Evolutionary conservation across 2,113 vertebrate species (phyloP), one percentile per base, ranked within the genome.

Genomic region (Ardeotis arabs): DNA sequence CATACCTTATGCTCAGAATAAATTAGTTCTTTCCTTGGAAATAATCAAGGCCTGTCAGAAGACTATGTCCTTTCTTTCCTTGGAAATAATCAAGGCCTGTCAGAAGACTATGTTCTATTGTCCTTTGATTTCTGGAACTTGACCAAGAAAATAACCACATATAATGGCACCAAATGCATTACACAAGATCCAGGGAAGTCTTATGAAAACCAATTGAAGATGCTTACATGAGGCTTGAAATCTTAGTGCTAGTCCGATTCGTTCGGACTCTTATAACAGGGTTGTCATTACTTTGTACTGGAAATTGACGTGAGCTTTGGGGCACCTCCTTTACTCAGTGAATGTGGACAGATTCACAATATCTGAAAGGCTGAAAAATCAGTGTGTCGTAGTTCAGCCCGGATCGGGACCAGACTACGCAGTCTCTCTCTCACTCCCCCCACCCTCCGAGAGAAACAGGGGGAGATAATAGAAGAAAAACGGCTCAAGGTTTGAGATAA

Each of bases 301-400:
- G 73, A 78, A 86, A 77, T 14, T 66, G 56, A 50, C 90, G 33
- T 37, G 56, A 70, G 33, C 14, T 90, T 89, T 68, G 60, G n/a
- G 56, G 12, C 33, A 68, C 72, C 19, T 93, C 49, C 29, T 68
- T 90, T 28, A 79, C 27, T 59, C 41, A 45, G 52, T 41, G 29
- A 86, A 84, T 91, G 56, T 37, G 35, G 37, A 47, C 69, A 84
- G 56, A 75, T 67, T 85, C 60, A 75, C 66, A 67, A 11, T 3
- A 84, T 14, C 35, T 74, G 37, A 74, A 62, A 92, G 79, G 31
- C 33, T 77, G 41, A 95, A 94, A 95, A 96, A 84, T 74, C 68
- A 62, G 39, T 75, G 76, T 88, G n/a, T n/a, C n/a, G n/a, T n/a
- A n/a, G n/a, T n/a, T n/a, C n/a, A n/a, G n/a, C n/a, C n/a, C n/a